Evolutionary conservation across 2,113 vertebrate species (phyloP), one percentile per base, ranked within the genome.

Genomic region (Myocastor coypus): DNA sequence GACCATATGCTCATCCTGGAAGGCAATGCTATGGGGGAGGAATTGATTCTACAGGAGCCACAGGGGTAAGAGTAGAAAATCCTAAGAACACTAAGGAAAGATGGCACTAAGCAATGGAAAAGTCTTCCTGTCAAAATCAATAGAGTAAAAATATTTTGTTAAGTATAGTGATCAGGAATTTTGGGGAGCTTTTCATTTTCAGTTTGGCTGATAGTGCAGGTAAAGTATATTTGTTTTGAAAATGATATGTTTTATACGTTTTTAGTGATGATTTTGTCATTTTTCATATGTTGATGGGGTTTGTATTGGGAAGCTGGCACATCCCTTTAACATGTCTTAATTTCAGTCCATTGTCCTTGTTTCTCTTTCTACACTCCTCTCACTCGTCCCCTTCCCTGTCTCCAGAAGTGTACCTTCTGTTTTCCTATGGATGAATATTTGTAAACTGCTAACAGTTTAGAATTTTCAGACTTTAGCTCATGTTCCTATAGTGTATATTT

Each of bases 121-220:
- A 11, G 28, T 37, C 11, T 87, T 75, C 34, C 30, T 10, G 5
- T 87, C 46, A 83, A 34, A 66, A 77, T 75, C n/a, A 87, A 32
- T 66, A 82, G 30, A 66, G 30, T 83, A 42, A 55, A 87, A 64
- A 87, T n/a, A 37, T 37, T 66, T 17, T 46, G 30, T 73, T 87
- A 83, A 59, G 24, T 66, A 57, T 30, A 12, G 19, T 52, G 78
- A 52, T 69, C 63, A 61, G 22, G 57, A 5, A 37, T 57, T 66
- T 77, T 16, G 30, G 32, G 42, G 16, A 57, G 17, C 26, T 69
- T 91, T 90, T 86, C 88, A 63, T 69, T 94, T 94, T 86, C 20
- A 55, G 0, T 69, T 71, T n/a, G 91, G 61, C 24, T 40, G 73
- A 61, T 34, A 77, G 0, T 46, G 59, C 78, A 9, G 64, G 71